Evolutionary conservation across 2,113 vertebrate species (phyloP), one percentile per base, ranked within the genome.

Genomic region (Phalacrocorax pelagicus): DNA sequence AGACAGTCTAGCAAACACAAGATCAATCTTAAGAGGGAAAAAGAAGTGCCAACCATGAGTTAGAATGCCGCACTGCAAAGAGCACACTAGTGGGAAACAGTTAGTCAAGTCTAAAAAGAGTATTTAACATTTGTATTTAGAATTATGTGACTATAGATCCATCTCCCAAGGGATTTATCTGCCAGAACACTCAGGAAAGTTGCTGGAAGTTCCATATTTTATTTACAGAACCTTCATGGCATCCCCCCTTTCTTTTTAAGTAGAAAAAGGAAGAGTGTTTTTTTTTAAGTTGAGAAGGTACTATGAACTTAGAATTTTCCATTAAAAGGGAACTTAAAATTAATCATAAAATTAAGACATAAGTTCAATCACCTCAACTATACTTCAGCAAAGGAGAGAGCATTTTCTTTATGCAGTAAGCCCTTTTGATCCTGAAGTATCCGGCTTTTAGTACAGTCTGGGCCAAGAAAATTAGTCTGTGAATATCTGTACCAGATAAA

Each of bases 1-100:
- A 44, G 99, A 98, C 88, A 99, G 97, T 96, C 99, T 99, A 92
- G 99, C 99, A 98, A 99, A 99, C 74, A 99, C 98, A 10, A 99
- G 98, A 95, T 99, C 99, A 96, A 99, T 99, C 99, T 99, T 96
- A 62, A 78, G 79, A 91, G 73, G 52, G 44, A 71, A 34, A 75
- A 88, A 81, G 81, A 51, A 51, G 62, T 6, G 11, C 24, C 70
- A 86, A n/a, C 15, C 2, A 0, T 26, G 10, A 86, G 32, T 91
- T 47, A 23, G 5, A 63, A 30, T 2, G 42, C 27, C 2, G 1
- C 26, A 32, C 30, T 62, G 6, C 11, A 6, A 80, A 54, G 6
- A 30, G 16, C 46, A 70, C 14, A 15, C 29, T 36, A 65, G 9
- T 1, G 3, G 22, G 38, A 29, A 23, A 70, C 30, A 54, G 12